A percentile compares a stretch with the other conserved stretches of the same genome.
Evolutionary conservation across 2,113 vertebrate genomes (phyloP).

Genomic region (Ceyx cyanopectus): DNA sequence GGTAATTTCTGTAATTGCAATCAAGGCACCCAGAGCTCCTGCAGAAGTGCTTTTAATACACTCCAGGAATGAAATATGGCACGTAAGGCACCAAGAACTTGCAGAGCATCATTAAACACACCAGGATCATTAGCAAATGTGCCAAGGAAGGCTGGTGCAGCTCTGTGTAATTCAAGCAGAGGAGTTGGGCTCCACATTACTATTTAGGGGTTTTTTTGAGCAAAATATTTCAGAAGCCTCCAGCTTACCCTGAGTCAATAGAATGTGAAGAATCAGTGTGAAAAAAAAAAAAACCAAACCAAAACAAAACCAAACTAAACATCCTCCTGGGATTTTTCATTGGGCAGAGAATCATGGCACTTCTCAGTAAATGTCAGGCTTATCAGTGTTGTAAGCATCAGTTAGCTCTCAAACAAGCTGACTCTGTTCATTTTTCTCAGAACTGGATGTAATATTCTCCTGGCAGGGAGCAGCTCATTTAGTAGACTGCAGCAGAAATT

Average conservation of each 20-base stretch:
- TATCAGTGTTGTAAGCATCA: constrained; percentile 65
- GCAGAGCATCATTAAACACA: constrained; percentile 38
- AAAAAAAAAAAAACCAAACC: not conserved
- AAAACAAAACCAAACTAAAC: not conserved
- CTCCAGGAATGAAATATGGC: constrained; percentile 27
- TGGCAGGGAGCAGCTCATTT: constrained; percentile 54
- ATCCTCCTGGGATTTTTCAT: constrained; percentile 31
- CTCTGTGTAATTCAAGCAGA: not conserved
- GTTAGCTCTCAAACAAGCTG: constrained; percentile 62
- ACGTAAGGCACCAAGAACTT: not conserved
- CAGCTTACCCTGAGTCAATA: constrained; percentile 27
- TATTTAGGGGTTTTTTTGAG: not conserved
- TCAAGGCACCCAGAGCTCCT: constrained; percentile 26
- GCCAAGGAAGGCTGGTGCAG: not conserved
- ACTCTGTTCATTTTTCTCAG: constrained; percentile 60
- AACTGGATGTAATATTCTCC: constrained; percentile 60
- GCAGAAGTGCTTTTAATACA: constrained; percentile 31
- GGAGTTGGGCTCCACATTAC: not conserved
- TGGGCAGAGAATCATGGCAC: constrained; percentile 52
- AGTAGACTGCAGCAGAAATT: constrained; percentile 59
- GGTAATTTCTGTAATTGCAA: constrained; percentile 43
- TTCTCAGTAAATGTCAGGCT: constrained; percentile 60
- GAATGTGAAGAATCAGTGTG: not conserved
- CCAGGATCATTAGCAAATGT: not conserved
- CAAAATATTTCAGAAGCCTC: not conserved